Evolutionary conservation across 2,888 invertebrate species (phyloP), one percentile per base, ranked within the genome.

Genomic region (Odontocolon sp.): DNA sequence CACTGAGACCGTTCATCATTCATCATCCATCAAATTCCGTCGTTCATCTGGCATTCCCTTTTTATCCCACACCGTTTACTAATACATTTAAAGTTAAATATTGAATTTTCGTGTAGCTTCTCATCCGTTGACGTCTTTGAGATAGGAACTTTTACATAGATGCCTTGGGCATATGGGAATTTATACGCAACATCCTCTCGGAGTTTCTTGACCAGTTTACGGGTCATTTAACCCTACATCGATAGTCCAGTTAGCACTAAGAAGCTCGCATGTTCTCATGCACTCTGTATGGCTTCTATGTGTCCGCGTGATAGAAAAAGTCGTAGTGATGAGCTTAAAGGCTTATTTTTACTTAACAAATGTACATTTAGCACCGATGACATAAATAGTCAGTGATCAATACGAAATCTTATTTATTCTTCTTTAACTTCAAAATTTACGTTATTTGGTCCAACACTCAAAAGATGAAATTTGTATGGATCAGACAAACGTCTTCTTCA

Each of bases 21-120:
- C 64, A 77, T 77, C 73, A 77, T 77, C 72, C 63, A 77, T 77
- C 77, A 73, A 75, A 70, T 54, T 57, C 42, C 28, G 21, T 56
- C 38, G n/a, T 40, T 38, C 33, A 5, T 14, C 38, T 18, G n/a
- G n/a, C n/a, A 28, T 40, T 33, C n/a, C 18, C 4, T 57, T 45
- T 40, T 59, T 28, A 42, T 45, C 42, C 21, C 16, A 14, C 57
- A 21, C 42, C 42, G 42, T 61, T 71, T 31, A 28, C 56, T 68
- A 63, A 56, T 59, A 56, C 56, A 73, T 67, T 61, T 26, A 73
- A 73, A 47, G 50, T 67, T 63, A 66, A 66, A 64, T 56, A 73
- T 59, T 67, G 47, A 70, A 76, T 70, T 52, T 23, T 66, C 75
- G 42, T 54, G 70, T 57, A 42, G 28, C 52, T 57, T 45, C 45